Evolutionary conservation across 1,140 invertebrate species (phyloP).

Genomic region (Melanaphis sacchari): DNA sequence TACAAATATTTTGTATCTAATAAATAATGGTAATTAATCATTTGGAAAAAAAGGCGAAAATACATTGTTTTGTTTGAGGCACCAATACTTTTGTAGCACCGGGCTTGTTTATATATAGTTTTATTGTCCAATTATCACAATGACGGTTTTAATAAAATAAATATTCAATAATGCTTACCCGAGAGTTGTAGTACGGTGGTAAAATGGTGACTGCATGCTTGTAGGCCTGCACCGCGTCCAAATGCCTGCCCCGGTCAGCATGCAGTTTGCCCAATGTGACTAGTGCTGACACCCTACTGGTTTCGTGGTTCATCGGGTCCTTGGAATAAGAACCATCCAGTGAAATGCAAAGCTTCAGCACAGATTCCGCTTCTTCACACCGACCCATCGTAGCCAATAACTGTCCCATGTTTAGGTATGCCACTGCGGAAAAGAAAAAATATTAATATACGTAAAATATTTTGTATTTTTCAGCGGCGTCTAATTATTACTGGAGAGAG

Average conservation of each 20-base stretch:
- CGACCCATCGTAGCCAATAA: conserved; percentile 82
- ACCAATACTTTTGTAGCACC: no score
- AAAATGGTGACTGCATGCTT: conserved; percentile 82
- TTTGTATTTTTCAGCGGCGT: no score
- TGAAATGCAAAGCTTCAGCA: conserved; percentile 80
- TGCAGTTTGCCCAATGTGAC: conserved; percentile 90
- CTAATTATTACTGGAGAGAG: not conserved
- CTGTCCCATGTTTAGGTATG: conserved; percentile 92
- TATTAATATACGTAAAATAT: not conserved
- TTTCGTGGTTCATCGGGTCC: conserved; percentile 88
- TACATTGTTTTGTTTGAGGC: no score
- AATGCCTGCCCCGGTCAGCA: conserved; percentile 83
- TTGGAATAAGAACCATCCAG: conserved; percentile 87
- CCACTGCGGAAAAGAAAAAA: conserved; percentile 73
- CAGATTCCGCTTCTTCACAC: conserved; percentile 81
- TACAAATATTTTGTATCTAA: no score
- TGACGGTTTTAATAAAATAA: not conserved
- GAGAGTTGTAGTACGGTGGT: conserved; percentile 81
- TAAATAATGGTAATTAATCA: no score
- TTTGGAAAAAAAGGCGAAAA: no score
- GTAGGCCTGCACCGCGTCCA: conserved; percentile 88
- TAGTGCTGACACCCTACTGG: conserved; percentile 87
- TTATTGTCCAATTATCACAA: not conserved
- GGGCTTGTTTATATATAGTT: no score
- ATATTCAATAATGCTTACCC: conserved; percentile 67